These are phyloP conservation scores for Alethe castanea DNA, from an alignment of 2,113 vertebrate genomes.

Conservation along the genomic window DNA sequence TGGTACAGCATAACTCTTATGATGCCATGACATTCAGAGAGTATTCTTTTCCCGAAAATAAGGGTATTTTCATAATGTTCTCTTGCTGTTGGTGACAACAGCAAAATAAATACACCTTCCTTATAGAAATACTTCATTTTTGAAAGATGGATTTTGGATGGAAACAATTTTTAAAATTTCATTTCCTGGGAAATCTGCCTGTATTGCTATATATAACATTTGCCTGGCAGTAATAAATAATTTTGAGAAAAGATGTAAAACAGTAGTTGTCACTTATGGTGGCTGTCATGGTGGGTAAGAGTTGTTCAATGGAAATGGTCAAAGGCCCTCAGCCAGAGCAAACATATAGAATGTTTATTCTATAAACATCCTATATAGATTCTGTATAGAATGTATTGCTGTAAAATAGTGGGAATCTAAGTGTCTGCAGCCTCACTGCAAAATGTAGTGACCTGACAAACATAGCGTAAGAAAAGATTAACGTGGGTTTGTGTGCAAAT, in stretches of 20 bases:
- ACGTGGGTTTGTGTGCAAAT: neutral
- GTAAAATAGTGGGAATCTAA: fast-evolving
- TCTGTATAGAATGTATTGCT: neutral
- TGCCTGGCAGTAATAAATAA: neutral
- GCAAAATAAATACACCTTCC: neutral
- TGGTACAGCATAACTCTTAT: neutral
- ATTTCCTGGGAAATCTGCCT: neutral
- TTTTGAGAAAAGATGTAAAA: neutral
- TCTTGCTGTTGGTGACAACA: neutral
- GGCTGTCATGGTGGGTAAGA: neutral
- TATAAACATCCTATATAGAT: no score
- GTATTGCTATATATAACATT: neutral
- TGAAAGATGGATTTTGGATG: neutral
- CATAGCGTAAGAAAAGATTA: neutral
- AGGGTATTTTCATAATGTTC: neutral
- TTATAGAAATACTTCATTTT: neutral
- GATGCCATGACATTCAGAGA: neutral
- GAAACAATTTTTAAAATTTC: neutral
- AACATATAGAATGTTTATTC: neutral
- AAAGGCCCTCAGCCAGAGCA: neutral
- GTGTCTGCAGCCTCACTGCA: neutral
- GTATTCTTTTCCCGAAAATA: neutral
- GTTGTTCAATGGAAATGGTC: neutral
- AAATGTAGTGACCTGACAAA: neutral
- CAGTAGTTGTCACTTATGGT: neutral